A percentile compares a stretch with the other conserved stretches of the same genome.
phyloP scores from a whole-genome alignment of 2,113 vertebrate genomes.

The Bubo scandiacus region DNA sequence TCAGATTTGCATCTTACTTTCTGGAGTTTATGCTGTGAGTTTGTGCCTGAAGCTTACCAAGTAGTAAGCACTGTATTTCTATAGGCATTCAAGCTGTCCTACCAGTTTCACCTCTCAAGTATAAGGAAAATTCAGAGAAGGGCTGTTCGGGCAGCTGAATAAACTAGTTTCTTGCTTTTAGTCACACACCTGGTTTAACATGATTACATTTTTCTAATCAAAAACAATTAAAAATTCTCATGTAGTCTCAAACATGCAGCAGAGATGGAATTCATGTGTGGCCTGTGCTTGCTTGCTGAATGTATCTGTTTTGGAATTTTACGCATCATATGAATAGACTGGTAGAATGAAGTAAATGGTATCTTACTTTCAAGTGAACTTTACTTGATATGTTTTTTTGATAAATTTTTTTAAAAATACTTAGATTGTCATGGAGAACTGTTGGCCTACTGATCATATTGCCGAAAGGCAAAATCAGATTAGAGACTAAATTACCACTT shows the following conservation, averaged over 20 bases:
- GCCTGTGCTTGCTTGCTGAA: neutral
- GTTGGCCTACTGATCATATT: neutral
- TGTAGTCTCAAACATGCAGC: neutral
- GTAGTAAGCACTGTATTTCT: neutral
- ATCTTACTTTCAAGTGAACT: neutral
- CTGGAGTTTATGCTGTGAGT: neutral
- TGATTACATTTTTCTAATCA: neutral
- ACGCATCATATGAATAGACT: neutral
- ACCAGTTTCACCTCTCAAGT: slow-evolving; percentile 32
- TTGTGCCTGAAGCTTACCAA: neutral
- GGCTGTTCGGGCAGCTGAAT: neutral
- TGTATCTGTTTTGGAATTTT: neutral
- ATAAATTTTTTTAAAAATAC: neutral
- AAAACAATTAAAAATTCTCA: neutral
- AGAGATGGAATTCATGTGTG: neutral
- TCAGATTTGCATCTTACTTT: neutral
- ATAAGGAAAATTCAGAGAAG: neutral
- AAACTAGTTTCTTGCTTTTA: slow-evolving; percentile 20
- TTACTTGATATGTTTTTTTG: neutral
- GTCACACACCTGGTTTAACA: neutral
- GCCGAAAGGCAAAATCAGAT: neutral
- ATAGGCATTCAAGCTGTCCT: neutral
- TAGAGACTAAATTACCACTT: neutral
- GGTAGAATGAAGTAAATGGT: neutral
- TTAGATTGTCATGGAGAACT: neutral